Percentiles rank a stretch among this genome's conserved stretches.
Evolutionary conservation across 2,888 invertebrate species (phyloP).

Genomic region (Poecilus cupreus): DNA sequence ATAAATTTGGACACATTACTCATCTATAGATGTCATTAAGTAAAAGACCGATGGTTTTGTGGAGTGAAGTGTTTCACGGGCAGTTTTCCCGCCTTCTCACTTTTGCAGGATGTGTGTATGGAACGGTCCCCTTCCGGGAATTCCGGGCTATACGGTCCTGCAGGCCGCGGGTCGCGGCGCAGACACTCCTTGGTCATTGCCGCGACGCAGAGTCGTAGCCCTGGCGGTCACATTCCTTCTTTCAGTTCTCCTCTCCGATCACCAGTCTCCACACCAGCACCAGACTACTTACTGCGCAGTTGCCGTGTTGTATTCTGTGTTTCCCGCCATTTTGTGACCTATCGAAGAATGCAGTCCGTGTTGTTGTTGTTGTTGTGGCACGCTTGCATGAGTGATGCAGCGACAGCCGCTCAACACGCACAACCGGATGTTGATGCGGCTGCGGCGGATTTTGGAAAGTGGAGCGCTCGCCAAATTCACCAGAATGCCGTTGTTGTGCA

Average conservation of each 20-base stretch:
- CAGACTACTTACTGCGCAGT: conserved; percentile 53
- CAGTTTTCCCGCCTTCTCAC: no score
- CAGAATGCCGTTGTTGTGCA: no score
- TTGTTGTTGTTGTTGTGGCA: conserved; percentile 24
- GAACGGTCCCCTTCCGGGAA: no score
- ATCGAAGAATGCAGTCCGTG: conserved; percentile 36
- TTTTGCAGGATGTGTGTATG: no score
- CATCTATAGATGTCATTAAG: no score
- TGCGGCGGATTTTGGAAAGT: background rate
- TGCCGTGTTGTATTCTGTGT: background rate
- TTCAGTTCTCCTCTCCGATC: conserved; percentile 16
- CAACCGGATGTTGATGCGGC: conserved; percentile 24
- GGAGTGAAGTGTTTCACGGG: no score
- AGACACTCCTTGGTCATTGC: conserved; percentile 70
- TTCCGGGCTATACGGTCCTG: background rate
- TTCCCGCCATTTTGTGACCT: conserved; percentile 53
- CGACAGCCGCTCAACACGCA: background rate
- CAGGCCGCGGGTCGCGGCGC: background rate
- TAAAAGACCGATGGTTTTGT: no score
- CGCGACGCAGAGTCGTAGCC: conserved; percentile 65
- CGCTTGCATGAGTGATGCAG: conserved; percentile 29
- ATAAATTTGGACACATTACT: no score
- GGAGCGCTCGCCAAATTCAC: background rate
- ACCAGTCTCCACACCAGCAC: background rate
- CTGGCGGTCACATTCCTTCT: conserved; percentile 67